These are phyloP conservation scores for Zaprionus capensis DNA, from an alignment of 1,140 invertebrate genomes.

Conservation along the genomic window DNA sequence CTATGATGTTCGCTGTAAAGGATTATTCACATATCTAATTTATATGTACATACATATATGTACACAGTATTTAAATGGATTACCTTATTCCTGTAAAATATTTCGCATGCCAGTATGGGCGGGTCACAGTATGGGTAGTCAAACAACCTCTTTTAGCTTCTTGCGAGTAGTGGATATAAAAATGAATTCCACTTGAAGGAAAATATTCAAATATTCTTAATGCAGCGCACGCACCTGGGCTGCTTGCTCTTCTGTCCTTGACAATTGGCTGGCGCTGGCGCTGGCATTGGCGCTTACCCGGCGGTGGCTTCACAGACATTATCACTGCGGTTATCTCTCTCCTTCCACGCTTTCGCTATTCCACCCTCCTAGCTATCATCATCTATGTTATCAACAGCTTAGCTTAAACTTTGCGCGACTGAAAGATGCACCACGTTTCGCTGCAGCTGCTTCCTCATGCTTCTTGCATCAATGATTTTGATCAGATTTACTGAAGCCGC, in stretches of 20 bases:
- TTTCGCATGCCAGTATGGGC: too few relatives aligned
- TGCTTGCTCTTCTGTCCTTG: constrained; percentile 54
- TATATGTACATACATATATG: too few relatives aligned
- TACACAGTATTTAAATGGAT: too few relatives aligned
- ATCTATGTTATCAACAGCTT: constrained; percentile 79
- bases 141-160: background rate
- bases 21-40: background rate
- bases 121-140: background rate
- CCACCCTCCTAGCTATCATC: constrained; percentile 29
- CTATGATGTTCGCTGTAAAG: background rate
- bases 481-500: constrained; percentile 70
- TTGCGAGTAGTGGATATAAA: background rate
- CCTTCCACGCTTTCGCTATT: background rate
- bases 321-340: constrained; percentile 62
- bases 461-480: constrained; percentile 77
- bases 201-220: constrained; percentile 50
- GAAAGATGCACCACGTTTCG: constrained; percentile 52
- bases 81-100: too few relatives aligned
- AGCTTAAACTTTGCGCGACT: constrained; percentile 66
- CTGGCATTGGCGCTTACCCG: constrained; percentile 37
- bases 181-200: constrained; percentile 48
- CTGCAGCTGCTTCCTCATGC: constrained; percentile 53
- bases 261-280: constrained; percentile 46
- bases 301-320: constrained; percentile 47
- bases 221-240: constrained; percentile 64